Conservation (phyloP, 2,888 invertebrate genomes). For the Conchocele bisecta region DNA sequence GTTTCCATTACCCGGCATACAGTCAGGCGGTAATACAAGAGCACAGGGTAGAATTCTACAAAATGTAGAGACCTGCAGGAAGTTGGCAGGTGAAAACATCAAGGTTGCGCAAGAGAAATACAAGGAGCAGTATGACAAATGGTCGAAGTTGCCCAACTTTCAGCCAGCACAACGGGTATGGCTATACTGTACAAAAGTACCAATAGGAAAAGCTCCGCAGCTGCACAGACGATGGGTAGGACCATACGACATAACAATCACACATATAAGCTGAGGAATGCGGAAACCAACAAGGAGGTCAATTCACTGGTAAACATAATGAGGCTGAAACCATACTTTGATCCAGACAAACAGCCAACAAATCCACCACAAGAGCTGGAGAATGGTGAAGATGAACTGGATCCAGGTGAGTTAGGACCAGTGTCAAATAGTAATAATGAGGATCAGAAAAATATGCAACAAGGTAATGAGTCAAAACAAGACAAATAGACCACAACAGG, state of each 20-base stretch:
- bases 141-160: slow-evolving; percentile 19
- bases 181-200: slow-evolving; percentile 31
- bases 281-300: background rate
- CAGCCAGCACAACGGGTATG: slow-evolving; percentile 34
- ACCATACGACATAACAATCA: too few relatives aligned
- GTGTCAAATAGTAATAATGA: too few relatives aligned
- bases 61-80: slow-evolving; percentile 19
- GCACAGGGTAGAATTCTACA: slow-evolving; percentile 5
- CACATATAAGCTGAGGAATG: slow-evolving; percentile 19
- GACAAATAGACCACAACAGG: too few relatives aligned
- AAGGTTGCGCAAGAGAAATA: slow-evolving; percentile 20
- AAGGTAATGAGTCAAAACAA: too few relatives aligned
- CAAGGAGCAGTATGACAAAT: slow-evolving; percentile 44
- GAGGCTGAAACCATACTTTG: slow-evolving; percentile 21
- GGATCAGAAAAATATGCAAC: too few relatives aligned
- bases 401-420: too few relatives aligned
- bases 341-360: too few relatives aligned
- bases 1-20: too few relatives aligned
- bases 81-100: slow-evolving; percentile 26
- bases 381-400: too few relatives aligned
- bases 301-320: slow-evolving; percentile 17
- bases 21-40: too few relatives aligned
- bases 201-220: slow-evolving; percentile 12
- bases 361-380: too few relatives aligned
- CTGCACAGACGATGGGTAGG: too few relatives aligned